A percentile compares a stretch with the other conserved stretches of the same genome.
Conservation (phyloP, 2,888 invertebrate species). For the Leptopilina drosophilae region DNA sequence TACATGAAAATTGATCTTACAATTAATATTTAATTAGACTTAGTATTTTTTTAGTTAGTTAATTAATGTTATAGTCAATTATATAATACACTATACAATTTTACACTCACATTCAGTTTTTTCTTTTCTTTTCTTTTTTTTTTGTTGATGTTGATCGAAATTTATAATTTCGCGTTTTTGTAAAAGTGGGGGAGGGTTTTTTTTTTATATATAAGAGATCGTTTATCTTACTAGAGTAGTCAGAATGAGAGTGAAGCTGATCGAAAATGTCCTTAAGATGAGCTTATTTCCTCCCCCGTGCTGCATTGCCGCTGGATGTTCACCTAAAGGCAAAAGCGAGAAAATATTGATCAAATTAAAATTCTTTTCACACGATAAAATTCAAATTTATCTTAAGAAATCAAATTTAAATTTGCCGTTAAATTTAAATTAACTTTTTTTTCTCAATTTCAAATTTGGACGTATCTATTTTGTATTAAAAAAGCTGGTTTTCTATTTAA, state of each 20-base stretch:
- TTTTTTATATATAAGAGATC: neutral
- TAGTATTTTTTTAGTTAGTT: neutral
- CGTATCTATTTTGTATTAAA: too few species aligned
- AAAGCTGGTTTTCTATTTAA: neutral
- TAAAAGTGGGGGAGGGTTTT: neutral
- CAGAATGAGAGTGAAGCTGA: conserved; percentile 60
- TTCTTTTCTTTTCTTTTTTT: neutral
- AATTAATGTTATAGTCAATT: neutral
- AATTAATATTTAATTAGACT: neutral
- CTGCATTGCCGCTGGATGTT: conserved; percentile 73
- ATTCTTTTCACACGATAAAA: conserved; percentile 15
- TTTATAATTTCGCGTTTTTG: neutral
- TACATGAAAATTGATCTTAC: neutral
- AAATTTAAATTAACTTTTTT: neutral
- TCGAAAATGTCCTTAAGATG: conserved; percentile 62
- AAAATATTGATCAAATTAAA: conserved; percentile 15
- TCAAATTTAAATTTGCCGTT: neutral
- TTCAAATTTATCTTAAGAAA: conserved; percentile 5
- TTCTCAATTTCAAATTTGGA: too few species aligned
- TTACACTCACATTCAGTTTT: conserved; percentile 21
- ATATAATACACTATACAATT: conserved; percentile 37
- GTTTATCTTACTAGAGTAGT: conserved; percentile 35
- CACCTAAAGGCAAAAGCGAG: conserved; percentile 62
- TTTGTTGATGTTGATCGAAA: neutral
- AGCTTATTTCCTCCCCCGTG: conserved; percentile 66